Percentiles rank a stretch among this genome's conserved stretches.
These are phyloP conservation scores for Apostichopus parvimensis DNA, from an alignment of 35 echinoderm and acorn worm species.

Conservation along the genomic window DNA sequence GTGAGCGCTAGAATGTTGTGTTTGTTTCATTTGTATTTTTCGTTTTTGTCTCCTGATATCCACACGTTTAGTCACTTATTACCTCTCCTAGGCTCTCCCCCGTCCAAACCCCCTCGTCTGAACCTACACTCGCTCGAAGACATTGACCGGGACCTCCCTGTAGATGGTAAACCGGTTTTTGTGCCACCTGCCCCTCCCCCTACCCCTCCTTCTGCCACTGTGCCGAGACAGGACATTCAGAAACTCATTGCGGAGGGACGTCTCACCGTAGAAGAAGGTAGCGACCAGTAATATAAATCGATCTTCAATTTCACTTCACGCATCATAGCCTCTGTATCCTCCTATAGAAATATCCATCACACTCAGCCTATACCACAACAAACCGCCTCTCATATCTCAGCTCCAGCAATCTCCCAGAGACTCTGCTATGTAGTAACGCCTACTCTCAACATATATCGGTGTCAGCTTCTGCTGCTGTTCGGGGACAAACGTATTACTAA, in stretches of 20 bases:
- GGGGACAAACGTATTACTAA: too few relatives aligned
- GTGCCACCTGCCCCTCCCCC: slow-evolving; percentile 28
- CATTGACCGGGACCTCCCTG: not conserved
- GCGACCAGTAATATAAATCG: not conserved
- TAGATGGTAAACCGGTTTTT: slow-evolving; percentile 33
- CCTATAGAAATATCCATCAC: not conserved
- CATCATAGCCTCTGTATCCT: not conserved
- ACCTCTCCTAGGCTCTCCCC: slow-evolving; percentile 5
- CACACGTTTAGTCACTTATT: not conserved
- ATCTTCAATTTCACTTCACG: not conserved
- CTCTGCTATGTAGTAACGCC: too few relatives aligned
- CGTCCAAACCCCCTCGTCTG: slow-evolving; percentile 41
- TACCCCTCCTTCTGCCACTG: slow-evolving; percentile 28
- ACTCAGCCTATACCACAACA: not conserved
- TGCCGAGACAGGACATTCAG: slow-evolving; percentile 19
- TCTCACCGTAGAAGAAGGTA: slow-evolving; percentile 37
- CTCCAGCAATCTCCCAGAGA: too few relatives aligned
- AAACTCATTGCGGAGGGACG: slow-evolving; percentile 35
- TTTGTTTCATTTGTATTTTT: not conserved
- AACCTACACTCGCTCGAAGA: not conserved
- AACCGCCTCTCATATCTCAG: too few relatives aligned
- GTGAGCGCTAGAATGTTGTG: too few relatives aligned
- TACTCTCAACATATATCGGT: too few relatives aligned
- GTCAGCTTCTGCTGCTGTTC: too few relatives aligned
- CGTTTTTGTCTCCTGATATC: not conserved